These are phyloP conservation scores for Venturia canescens DNA, from an alignment of 1,140 invertebrate genomes.

Conservation along the genomic window DNA sequence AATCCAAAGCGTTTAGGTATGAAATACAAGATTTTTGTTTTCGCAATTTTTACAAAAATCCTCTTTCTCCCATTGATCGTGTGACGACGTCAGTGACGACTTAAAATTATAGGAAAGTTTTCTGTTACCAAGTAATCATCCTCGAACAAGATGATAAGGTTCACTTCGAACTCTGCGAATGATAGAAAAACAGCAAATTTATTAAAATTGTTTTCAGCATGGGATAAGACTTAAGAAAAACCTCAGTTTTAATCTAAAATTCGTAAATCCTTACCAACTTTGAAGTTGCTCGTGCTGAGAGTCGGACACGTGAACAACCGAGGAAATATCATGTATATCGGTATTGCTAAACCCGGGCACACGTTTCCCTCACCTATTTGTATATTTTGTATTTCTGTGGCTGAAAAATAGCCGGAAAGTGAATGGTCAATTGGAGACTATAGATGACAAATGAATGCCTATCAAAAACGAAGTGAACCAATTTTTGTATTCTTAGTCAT, in stretches of 20 bases:
- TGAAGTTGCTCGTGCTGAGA: conserved; percentile 93
- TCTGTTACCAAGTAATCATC: conserved; percentile 97
- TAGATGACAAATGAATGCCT: not conserved
- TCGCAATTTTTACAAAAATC: not conserved
- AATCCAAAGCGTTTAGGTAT: conserved; percentile 23
- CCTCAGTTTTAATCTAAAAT: not conserved
- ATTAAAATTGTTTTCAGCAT: no score
- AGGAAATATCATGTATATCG: conserved; percentile 97
- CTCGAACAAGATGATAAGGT: conserved; percentile 94
- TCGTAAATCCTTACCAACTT: conserved; percentile 86
- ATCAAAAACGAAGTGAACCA: not conserved
- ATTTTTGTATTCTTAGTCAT: conserved; percentile 48
- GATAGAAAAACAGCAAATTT: conserved; percentile 63
- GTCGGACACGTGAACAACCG: conserved; percentile 97
- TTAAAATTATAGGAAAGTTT: conserved; percentile 93
- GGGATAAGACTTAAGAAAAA: no score
- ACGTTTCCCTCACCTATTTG: conserved; percentile 97
- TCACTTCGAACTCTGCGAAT: conserved; percentile 96
- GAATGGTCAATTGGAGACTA: not conserved
- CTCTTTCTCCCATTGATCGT: not conserved
- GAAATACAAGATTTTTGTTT: not conserved
- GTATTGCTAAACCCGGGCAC: conserved; percentile 87
- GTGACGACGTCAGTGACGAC: conserved; percentile 75
- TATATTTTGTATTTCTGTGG: conserved; percentile 98
- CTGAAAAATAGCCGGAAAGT: conserved; percentile 76